These are phyloP conservation scores for Crotalus viridis DNA, from an alignment of 2,113 vertebrate genomes.

Conservation along the genomic window DNA sequence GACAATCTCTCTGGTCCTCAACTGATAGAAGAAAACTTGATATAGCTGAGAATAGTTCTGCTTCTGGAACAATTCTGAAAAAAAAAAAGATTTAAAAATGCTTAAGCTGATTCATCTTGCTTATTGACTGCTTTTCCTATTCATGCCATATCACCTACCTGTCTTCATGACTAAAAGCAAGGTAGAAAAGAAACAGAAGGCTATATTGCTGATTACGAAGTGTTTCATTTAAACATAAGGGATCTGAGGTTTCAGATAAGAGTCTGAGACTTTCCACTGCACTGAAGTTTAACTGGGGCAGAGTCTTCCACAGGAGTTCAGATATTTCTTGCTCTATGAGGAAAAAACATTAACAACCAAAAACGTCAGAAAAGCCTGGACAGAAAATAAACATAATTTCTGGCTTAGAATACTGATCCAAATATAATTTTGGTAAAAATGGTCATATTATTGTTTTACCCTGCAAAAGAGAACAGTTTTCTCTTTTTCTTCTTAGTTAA, in stretches of 20 bases:
- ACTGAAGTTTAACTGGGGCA: conserved; percentile 79
- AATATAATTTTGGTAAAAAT: background rate
- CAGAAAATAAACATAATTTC: background rate
- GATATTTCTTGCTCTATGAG: conserved; percentile 73
- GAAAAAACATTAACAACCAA: conserved; percentile 16
- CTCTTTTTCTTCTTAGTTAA: background rate
- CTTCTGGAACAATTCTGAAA: conserved; percentile 84
- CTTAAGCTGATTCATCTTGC: background rate
- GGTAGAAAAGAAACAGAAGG: conserved; percentile 78
- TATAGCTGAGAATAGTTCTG: conserved; percentile 79
- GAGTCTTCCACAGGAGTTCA: conserved; percentile 72
- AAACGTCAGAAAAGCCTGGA: conserved; percentile 2
- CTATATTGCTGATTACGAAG: conserved; percentile 79
- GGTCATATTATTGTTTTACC: background rate
- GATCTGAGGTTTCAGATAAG: conserved; percentile 70
- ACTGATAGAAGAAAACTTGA: conserved; percentile 75
- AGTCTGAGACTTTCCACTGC: conserved; percentile 79
- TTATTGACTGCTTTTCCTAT: background rate
- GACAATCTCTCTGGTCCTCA: conserved; percentile 71
- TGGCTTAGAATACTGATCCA: background rate
- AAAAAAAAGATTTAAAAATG: conserved; percentile 34
- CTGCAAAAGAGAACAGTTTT: background rate
- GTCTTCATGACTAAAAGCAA: conserved; percentile 80
- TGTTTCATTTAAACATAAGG: conserved; percentile 67
- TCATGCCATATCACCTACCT: conserved; percentile 70